phyloP scores from a whole-genome alignment of 2,113 vertebrate species.

The Cisticola juncidis region DNA sequence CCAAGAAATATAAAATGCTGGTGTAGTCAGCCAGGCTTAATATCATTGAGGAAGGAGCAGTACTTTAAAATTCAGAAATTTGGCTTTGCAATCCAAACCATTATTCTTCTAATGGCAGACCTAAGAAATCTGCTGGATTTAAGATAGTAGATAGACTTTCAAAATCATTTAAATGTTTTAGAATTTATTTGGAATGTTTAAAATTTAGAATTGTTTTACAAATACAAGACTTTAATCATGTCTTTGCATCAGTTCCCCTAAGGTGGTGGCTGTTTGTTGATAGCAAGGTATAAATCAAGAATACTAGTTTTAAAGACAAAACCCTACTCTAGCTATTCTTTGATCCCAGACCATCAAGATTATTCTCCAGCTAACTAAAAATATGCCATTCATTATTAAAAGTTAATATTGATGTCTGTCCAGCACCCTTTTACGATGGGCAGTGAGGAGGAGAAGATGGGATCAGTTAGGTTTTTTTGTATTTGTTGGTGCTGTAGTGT shows the following conservation, averaged over 20 bases:
- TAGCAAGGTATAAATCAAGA: neutral
- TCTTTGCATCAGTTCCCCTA: neutral
- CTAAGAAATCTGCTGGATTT: neutral
- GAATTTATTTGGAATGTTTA: neutral
- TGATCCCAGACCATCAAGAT: neutral
- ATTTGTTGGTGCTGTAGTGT: neutral
- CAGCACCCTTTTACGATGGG: neutral
- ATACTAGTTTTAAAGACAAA: neutral
- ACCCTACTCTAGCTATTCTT: neutral
- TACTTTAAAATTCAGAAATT: neutral
- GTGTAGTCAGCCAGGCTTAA: neutral
- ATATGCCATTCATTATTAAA: neutral
- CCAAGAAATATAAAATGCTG: neutral
- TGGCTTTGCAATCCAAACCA: neutral
- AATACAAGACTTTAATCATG: neutral
- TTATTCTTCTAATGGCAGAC: neutral
- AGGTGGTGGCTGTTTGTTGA: neutral
- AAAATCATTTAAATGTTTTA: neutral
- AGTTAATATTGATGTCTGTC: neutral
- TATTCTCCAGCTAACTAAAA: neutral
- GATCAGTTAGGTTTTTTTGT: neutral
- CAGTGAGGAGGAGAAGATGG: neutral
- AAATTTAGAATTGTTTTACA: neutral
- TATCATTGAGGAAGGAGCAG: neutral
- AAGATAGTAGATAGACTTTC: neutral